Evolutionary conservation across 1,140 invertebrate genomes (phyloP).

Genomic region (Pentalonia nigronervosa): DNA sequence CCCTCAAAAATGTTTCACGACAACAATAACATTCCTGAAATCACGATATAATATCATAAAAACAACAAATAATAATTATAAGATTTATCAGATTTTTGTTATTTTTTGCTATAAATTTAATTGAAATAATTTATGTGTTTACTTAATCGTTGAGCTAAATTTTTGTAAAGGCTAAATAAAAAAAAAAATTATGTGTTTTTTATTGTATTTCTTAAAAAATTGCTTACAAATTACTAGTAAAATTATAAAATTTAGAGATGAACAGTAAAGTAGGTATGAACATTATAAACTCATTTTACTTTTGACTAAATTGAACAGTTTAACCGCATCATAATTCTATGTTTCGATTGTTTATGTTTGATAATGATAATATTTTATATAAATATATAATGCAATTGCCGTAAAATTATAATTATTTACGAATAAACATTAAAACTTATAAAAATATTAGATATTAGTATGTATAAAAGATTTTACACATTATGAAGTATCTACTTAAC

Average conservation of each 20-base stretch:
- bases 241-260: neutral
- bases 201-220: too few relatives aligned
- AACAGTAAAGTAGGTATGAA: neutral
- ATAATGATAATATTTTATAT: neutral
- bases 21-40: slow-evolving; percentile 89
- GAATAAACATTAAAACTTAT: neutral
- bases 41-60: neutral
- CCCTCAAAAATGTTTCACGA: slow-evolving; percentile 82
- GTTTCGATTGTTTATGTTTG: neutral
- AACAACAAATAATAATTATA: neutral
- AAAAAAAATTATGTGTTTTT: too few relatives aligned
- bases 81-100: neutral
- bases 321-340: neutral
- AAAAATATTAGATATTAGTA: neutral
- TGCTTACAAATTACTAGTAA: too few relatives aligned
- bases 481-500: neutral
- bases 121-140: neutral
- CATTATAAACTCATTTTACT: neutral
- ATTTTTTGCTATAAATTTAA: neutral
- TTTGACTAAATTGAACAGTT: neutral
- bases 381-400: too few relatives aligned
- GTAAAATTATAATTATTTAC: too few relatives aligned
- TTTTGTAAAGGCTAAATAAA: too few relatives aligned
- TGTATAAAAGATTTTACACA: neutral
- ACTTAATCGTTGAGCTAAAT: too few relatives aligned